These are phyloP conservation scores for Phylloscopus collybita DNA, from an alignment of 2,797 vertebrate genomes.

Conservation along the genomic window DNA sequence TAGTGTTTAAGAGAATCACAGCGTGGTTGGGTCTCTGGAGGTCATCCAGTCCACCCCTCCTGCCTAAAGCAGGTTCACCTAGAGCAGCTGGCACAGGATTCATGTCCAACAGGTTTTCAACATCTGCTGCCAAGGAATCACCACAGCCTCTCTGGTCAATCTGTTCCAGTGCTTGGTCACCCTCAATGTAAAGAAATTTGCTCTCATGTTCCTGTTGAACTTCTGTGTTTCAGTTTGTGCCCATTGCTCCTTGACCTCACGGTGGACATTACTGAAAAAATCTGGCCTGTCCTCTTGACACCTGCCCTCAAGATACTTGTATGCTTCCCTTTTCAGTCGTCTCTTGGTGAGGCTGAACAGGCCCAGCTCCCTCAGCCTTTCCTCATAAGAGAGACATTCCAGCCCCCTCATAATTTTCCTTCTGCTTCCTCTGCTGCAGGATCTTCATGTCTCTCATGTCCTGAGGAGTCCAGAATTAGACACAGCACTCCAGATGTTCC, in stretches of 20 bases:
- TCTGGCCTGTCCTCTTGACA: background rate
- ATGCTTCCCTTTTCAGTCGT: background rate
- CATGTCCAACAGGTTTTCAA: background rate
- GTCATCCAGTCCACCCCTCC: accelerated
- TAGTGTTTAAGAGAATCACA: background rate
- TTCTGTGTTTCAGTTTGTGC: background rate
- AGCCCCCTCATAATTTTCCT: background rate
- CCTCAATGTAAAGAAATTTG: background rate
- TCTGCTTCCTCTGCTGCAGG: background rate
- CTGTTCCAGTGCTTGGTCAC: background rate
- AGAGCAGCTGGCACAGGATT: background rate
- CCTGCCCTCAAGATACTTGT: accelerated
- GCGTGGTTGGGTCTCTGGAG: background rate
- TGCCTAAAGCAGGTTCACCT: background rate
- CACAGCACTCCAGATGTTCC: background rate
- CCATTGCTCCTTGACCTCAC: background rate
- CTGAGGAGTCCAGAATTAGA: background rate
- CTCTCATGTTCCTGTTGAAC: background rate
- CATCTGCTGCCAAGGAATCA: background rate
- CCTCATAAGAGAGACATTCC: accelerated
- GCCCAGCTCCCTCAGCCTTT: background rate
- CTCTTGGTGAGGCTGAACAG: background rate
- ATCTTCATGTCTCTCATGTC: accelerated
- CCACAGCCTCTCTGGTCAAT: too few relatives aligned
- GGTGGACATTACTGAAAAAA: background rate